Conservation (phyloP, 2,797 vertebrate genomes). For the Coregonus suidteri region DNA sequence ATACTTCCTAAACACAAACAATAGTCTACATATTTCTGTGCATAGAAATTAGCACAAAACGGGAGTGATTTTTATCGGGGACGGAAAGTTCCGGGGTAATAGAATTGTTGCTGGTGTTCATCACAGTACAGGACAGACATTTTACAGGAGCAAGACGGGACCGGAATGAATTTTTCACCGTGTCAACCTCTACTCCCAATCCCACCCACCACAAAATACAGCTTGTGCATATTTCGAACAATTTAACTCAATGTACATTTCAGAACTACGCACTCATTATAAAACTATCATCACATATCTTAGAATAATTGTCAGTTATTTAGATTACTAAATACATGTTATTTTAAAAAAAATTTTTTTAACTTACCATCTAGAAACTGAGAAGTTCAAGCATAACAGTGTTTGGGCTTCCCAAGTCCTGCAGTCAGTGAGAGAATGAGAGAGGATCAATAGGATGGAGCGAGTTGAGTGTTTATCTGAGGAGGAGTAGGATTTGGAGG, state of each 20-base stretch:
- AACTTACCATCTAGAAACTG: constrained; percentile 48
- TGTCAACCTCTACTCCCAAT: too few species aligned
- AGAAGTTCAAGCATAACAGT: constrained; percentile 37
- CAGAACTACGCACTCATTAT: neutral
- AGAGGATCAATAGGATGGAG: constrained; percentile 25
- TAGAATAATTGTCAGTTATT: neutral
- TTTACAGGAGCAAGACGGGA: too few species aligned
- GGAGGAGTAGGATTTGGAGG: constrained; percentile 17
- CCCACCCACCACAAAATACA: neutral
- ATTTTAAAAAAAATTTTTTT: neutral
- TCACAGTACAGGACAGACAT: too few species aligned
- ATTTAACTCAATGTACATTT: neutral
- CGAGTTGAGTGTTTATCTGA: constrained; percentile 61
- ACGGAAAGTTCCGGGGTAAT: too few species aligned
- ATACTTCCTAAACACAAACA: too few species aligned
- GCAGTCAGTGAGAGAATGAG: constrained; percentile 57
- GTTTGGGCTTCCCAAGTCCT: constrained; percentile 50
- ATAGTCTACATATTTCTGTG: too few species aligned
- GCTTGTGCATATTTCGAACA: neutral
- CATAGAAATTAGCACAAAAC: too few species aligned
- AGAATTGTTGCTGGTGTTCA: too few species aligned
- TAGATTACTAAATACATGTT: neutral
- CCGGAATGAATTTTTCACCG: too few species aligned
- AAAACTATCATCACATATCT: neutral
- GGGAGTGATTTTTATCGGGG: too few species aligned